Base-by-base conservation (phyloP, 1,140 invertebrate genomes). In the Aculops lycopersici region DNA sequence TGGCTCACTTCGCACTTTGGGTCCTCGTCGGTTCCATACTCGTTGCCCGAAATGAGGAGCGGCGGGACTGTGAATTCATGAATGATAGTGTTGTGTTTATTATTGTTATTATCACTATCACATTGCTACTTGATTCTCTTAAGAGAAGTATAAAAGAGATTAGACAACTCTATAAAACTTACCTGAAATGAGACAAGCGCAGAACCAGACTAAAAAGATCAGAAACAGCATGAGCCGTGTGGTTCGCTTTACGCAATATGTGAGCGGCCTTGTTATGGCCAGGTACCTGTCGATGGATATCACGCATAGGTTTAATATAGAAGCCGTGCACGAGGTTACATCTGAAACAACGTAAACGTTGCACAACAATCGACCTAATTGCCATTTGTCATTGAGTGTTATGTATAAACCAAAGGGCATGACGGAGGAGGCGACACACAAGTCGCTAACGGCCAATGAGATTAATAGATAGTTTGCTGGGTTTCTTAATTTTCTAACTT, bases 261-360 rank as follows among this genome's bases (percentile, higher is more conserved):
- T 75, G 38, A 94, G 71, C 1, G 86, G 81, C 37, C 79, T 64
- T 4, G 81, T 90, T 39, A 92, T 81, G 0, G 81, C 83, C 50
- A 90, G 71, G 60, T 88, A 90, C 45, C 78, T 60, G 55, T 86
- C 78, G 21, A 83, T 65, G 14, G 76, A 80, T 49, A 88, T 88
- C 44, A 60, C 50, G 41, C 60, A 62, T 15, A 90, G 67, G 56
- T 86, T 88, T 38, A 88, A 62, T 47, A 90, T 92, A 47, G 79
- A 86, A 0, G 84, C 83, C 0, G 84, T 92, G 58, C 83, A 78
- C 70, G 88, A 78, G 70, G 81, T 81, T 1, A 92, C 83, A 57
- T 92, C 86, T 17, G 86, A 69, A 0, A 81, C 79, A 42, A 84
- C 48, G 53, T 53, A 58, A 20, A 58, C 64, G 53, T 83, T 74